Percentiles rank a stretch among this genome's conserved stretches.
Evolutionary conservation across 92 coral and sea anemone genomes (phyloP).

Genomic region (Parazoanthus darwini): DNA sequence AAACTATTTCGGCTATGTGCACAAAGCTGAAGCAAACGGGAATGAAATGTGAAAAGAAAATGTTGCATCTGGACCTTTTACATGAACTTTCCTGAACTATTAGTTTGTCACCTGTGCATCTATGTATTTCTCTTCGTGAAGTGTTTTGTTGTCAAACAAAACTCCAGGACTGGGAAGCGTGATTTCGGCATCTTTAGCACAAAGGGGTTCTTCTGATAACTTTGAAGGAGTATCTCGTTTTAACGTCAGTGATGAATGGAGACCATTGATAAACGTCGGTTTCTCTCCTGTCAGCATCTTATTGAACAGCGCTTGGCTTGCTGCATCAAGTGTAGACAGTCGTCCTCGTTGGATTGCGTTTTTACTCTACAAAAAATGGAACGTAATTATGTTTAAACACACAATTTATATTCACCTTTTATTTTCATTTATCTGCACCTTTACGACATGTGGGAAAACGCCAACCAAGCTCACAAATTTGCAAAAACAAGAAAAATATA

Average conservation of each 20-base stretch:
- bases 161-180: neutral
- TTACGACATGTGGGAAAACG: too few relatives aligned
- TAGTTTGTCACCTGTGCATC: conserved; percentile 37
- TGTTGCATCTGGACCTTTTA: neutral
- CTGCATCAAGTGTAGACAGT: conserved; percentile 5
- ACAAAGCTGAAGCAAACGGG: too few relatives aligned
- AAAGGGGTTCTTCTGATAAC: conserved; percentile 20
- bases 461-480: too few relatives aligned
- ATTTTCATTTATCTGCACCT: too few relatives aligned
- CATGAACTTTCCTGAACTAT: neutral
- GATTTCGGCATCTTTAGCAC: neutral
- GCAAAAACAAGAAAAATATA: too few relatives aligned
- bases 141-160: conserved; percentile 12
- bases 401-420: neutral
- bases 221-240: neutral
- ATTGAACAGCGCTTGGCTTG: conserved; percentile 19
- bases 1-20: too few relatives aligned
- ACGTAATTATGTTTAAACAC: neutral
- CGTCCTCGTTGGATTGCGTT: conserved; percentile 25
- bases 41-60: neutral
- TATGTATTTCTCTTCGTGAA: conserved; percentile 8
- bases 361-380: neutral
- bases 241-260: conserved; percentile 13
- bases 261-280: neutral
- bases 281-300: conserved; percentile 8